Percentiles rank a stretch among this genome's conserved stretches.
These are phyloP conservation scores for Chelon labrosus DNA, from an alignment of 2,797 vertebrate genomes.

Conservation along the genomic window DNA sequence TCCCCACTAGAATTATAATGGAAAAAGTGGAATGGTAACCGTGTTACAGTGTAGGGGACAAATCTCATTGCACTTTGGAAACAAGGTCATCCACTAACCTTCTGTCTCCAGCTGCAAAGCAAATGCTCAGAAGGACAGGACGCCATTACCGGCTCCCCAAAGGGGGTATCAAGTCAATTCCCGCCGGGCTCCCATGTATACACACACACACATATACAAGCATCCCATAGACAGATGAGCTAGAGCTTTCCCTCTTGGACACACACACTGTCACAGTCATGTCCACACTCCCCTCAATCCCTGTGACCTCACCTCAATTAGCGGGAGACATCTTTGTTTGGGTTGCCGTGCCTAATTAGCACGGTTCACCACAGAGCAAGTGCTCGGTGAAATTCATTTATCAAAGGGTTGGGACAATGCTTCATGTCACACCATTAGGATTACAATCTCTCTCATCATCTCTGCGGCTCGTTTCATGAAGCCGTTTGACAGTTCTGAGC, in stretches of 20 bases:
- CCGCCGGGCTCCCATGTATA: constrained; percentile 55
- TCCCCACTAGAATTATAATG: constrained; percentile 68
- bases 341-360: constrained; percentile 71
- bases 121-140: constrained; percentile 64
- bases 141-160: constrained; percentile 69
- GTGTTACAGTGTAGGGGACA: constrained; percentile 49
- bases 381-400: constrained; percentile 72
- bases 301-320: constrained; percentile 80
- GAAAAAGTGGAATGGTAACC: constrained; percentile 47
- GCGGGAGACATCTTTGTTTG: constrained; percentile 73
- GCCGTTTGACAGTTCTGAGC: constrained; percentile 63
- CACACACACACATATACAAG: constrained; percentile 47
- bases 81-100: constrained; percentile 78
- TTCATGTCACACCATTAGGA: constrained; percentile 69
- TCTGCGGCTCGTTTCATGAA: constrained; percentile 64
- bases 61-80: constrained; percentile 65
- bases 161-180: constrained; percentile 73
- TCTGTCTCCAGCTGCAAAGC: constrained; percentile 64
- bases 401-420: constrained; percentile 68
- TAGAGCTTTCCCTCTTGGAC: constrained; percentile 37
- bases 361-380: constrained; percentile 68
- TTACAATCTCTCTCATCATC: constrained; percentile 74
- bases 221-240: constrained; percentile 42
- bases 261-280: constrained; percentile 35
- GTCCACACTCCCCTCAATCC: constrained; percentile 55